A percentile compares a stretch with the other conserved stretches of the same genome.
These are phyloP conservation scores for Amiota communis DNA, from an alignment of 2,888 invertebrate genomes.

Conservation along the genomic window DNA sequence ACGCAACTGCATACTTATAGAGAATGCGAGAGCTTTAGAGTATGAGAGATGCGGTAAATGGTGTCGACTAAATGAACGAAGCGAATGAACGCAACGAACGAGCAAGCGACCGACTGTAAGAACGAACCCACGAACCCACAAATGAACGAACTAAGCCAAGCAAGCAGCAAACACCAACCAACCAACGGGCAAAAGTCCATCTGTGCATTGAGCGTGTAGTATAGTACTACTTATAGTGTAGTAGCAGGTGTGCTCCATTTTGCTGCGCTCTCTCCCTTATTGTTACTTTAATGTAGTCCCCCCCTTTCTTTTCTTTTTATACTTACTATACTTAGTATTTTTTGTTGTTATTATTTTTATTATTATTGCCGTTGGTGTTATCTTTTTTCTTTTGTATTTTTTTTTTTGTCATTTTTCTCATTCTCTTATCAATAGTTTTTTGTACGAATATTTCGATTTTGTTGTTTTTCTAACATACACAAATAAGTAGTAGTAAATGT, in stretches of 20 bases:
- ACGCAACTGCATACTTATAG: slow-evolving; percentile 40
- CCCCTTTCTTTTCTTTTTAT: neutral
- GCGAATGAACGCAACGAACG: too few species aligned
- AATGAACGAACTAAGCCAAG: neutral
- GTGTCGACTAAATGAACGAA: too few species aligned
- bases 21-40: neutral
- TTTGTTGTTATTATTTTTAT: slow-evolving; percentile 36
- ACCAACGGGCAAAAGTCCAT: slow-evolving; percentile 32
- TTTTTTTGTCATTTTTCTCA: slow-evolving; percentile 5
- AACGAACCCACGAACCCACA: too few species aligned
- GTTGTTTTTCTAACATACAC: slow-evolving; percentile 2
- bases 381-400: slow-evolving; percentile 35
- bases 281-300: neutral
- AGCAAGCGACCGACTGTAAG: too few species aligned
- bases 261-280: neutral
- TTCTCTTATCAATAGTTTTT: neutral
- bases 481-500: slow-evolving; percentile 3
- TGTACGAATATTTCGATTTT: too few species aligned
- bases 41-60: too few species aligned
- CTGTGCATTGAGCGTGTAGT: neutral
- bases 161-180: neutral
- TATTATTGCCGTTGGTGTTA: slow-evolving; percentile 23
- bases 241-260: slow-evolving; percentile 22
- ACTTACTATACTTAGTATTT: slow-evolving; percentile 24
- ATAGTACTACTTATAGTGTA: too few species aligned